Evolutionary conservation across 1,140 invertebrate genomes (phyloP), one percentile per base, ranked within the genome.

Genomic region (Rhopalosiphum padi): DNA sequence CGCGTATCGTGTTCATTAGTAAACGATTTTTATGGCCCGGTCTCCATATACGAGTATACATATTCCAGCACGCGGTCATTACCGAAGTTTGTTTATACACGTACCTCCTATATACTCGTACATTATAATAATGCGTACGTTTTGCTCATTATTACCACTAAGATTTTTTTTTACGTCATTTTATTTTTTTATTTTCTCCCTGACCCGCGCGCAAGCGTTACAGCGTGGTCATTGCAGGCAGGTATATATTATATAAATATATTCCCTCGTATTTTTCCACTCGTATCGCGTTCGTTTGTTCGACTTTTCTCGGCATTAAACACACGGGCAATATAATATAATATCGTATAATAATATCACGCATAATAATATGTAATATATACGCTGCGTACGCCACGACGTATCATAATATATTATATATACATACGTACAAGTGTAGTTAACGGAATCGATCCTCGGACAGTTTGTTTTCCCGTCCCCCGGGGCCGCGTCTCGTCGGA

Each of bases 391-490:
- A 41, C 25, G 30, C 43, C 60, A 77, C 15, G 60, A 77, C 60
- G 60, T 77, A 77, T 68, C 60, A 68, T 30, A 77, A 77, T 77
- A 77, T 77, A 77, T 77, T 77, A 21, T 77, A 21, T 77, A 41
- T 4, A 77, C 60, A n/a, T 35, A 35, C 18, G 9, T 60, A 60
- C 25, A 60, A 25, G n/a, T 21, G 48, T 48, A 55, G 35, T 85
- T 85, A 85, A 92, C 37, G 48, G 43, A 85, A 92, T 92, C 91
- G 91, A 92, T 92, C 46, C 85, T 51, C 91, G 77, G 43, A 83
- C 91, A 48, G 91, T 92, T 92, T 82, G 46, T 92, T 92, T 92
- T n/a, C 77, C 41, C 46, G 77, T 85, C 91, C 77, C 91, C 82
- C 4, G 48, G 22, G 91, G 91, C 23, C 48, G n/a, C 21, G 68